Evolutionary conservation across 2,113 vertebrate species (phyloP).

Genomic region (Pithys albifrons): DNA sequence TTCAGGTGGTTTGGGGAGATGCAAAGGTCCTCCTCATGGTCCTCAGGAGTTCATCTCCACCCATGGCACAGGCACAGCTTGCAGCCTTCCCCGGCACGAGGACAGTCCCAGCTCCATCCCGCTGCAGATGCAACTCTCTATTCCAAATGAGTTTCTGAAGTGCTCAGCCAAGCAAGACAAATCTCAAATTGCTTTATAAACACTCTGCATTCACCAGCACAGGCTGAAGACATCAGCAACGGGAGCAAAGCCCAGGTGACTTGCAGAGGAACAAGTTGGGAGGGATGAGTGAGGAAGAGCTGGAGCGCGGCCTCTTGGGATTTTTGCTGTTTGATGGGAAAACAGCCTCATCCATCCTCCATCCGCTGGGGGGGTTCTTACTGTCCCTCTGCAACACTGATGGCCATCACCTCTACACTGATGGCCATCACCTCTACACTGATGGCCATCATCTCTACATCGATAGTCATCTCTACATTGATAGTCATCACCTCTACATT

Average conservation of each 20-base stretch:
- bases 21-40: neutral
- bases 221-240: slow-evolving; percentile 49
- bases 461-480: neutral
- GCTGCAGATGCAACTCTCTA: slow-evolving; percentile 14
- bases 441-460: rapidly evolving
- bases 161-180: slow-evolving; percentile 69
- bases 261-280: neutral
- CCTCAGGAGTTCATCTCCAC: neutral
- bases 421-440: rapidly evolving
- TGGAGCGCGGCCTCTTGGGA: neutral
- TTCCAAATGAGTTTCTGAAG: slow-evolving; percentile 50
- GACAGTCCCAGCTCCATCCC: neutral
- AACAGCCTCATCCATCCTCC: neutral
- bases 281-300: slow-evolving; percentile 2
- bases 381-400: neutral
- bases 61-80: neutral
- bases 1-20: rapidly evolving
- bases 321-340: neutral
- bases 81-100: rapidly evolving
- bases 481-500: rapidly evolving
- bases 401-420: rapidly evolving
- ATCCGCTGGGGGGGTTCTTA: rapidly evolving
- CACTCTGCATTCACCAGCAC: slow-evolving; percentile 19
- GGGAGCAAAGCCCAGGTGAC: slow-evolving; percentile 36
- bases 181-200: slow-evolving; percentile 72